Conservation (phyloP, 2,113 vertebrate species). For the Tachysurus fulvidraco region DNA sequence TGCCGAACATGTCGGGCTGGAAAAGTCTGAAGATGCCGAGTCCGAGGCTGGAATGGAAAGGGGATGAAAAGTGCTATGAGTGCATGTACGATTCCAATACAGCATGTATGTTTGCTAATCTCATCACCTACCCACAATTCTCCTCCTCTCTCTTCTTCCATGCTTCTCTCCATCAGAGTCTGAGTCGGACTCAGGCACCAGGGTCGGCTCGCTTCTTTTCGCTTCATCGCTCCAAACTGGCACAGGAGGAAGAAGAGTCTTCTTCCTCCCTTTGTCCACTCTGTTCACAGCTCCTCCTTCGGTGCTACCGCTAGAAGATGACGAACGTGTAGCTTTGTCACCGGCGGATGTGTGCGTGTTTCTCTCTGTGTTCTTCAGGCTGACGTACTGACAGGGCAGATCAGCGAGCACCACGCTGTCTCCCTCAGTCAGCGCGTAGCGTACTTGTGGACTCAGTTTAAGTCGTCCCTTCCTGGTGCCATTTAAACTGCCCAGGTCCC, state of each 20-base stretch:
- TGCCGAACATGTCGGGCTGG: slow-evolving; percentile 63
- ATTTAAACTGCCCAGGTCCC: slow-evolving; percentile 84
- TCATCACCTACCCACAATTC: slow-evolving; percentile 36
- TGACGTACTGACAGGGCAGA: slow-evolving; percentile 79
- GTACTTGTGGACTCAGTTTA: slow-evolving; percentile 76
- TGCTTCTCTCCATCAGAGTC: slow-evolving; percentile 77
- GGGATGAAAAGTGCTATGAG: not conserved
- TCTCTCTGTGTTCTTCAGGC: not conserved
- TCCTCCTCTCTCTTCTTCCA: slow-evolving; percentile 30
- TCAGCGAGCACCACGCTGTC: slow-evolving; percentile 81
- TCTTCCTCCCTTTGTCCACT: slow-evolving; percentile 30
- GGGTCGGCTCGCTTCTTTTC: slow-evolving; percentile 33
- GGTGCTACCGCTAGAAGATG: not conserved
- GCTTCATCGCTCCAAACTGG: slow-evolving; percentile 27
- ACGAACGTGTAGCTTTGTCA: not conserved
- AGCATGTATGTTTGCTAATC: not conserved
- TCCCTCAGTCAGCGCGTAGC: slow-evolving; percentile 76
- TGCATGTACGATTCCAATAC: not conserved
- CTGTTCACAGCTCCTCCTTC: slow-evolving; percentile 16
- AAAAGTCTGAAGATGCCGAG: slow-evolving; percentile 60
- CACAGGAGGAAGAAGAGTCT: slow-evolving; percentile 29
- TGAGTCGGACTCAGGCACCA: slow-evolving; percentile 79
- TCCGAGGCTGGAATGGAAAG: slow-evolving; percentile 54
- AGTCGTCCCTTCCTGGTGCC: slow-evolving; percentile 77
- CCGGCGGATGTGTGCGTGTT: not conserved